Evolutionary conservation across 2,888 invertebrate genomes (phyloP), one percentile per base, ranked within the genome.

Genomic region (Aquatica leii): DNA sequence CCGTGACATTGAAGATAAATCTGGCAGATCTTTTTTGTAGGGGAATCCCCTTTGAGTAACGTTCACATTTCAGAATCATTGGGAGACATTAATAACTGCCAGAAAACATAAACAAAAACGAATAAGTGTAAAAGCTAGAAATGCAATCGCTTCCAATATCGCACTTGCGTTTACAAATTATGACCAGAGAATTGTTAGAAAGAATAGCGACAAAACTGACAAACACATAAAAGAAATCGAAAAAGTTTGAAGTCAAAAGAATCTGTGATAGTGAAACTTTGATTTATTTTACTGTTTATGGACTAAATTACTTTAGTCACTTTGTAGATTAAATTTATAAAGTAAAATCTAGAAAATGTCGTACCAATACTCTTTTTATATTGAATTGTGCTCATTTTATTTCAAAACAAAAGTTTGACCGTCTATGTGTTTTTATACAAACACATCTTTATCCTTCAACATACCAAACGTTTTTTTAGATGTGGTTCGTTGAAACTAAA

Each of bases 221-320:
- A 41, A 48, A 41, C 35, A 65, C 53, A 65, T 71, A 71, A 71
- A 74, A 70, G 69, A 69, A 71, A 73, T 74, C 69, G 69, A 68
- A 69, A 70, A 73, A 73, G 65, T 72, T 71, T 66, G 60, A 70
- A 73, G 71, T 74, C 70, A 73, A 73, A 72, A 76, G 73, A 73
- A 72, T 68, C 69, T 61, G 68, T 68, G 69, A 72, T 73, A 72
- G 72, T 73, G 73, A 72, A 74, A 73, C 71, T 76, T 75, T 74
- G 73, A 76, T 74, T 75, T 75, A 73, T 74, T 65, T 66, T 17
- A 62, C 62, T 73, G 48, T 53, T 62, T 58, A 52, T 62, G 24
- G 70, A 70, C 71, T 69, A 70, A 71, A 70, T 73, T 72, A 70
- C 68, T 68, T 70, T 71, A 49, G 46, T 57, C 57, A 62, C 60